phyloP scores from a whole-genome alignment of 1,140 invertebrate genomes.

The Scaptodrosophila lebanonensis region DNA sequence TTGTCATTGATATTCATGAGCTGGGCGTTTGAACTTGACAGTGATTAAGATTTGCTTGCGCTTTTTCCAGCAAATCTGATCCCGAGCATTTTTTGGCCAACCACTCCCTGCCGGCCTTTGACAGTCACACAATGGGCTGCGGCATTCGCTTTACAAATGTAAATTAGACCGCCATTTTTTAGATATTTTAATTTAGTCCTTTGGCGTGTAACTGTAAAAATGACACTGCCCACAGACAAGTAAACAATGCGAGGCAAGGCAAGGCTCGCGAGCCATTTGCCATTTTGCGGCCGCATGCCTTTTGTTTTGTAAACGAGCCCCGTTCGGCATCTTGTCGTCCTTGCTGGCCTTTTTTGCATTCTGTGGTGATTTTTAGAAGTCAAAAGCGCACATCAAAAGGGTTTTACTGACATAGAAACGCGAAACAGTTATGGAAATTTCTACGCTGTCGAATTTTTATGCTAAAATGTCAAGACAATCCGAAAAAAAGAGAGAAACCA shows the following conservation, averaged over 20 bases:
- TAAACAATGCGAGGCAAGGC: not conserved
- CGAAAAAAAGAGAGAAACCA: slow-evolving; percentile 17
- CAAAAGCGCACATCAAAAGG: slow-evolving; percentile 71
- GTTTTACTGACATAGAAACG: slow-evolving; percentile 44
- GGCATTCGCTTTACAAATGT: slow-evolving; percentile 72
- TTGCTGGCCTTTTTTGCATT: slow-evolving; percentile 33
- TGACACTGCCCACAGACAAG: slow-evolving; percentile 70
- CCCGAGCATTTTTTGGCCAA: not conserved
- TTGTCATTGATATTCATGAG: slow-evolving; percentile 76
- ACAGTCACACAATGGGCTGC: slow-evolving; percentile 48
- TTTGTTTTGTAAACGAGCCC: not conserved
- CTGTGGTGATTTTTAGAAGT: slow-evolving; percentile 58
- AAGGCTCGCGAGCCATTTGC: too few species aligned
- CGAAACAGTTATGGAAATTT: slow-evolving; percentile 62
- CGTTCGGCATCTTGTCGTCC: slow-evolving; percentile 10
- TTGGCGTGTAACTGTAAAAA: slow-evolving; percentile 69
- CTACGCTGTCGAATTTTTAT: slow-evolving; percentile 71
- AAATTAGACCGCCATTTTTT: slow-evolving; percentile 70
- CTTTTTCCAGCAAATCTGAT: slow-evolving; percentile 11
- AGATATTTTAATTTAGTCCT: slow-evolving; percentile 21
- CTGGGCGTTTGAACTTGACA: slow-evolving; percentile 74
- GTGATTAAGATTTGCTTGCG: slow-evolving; percentile 69
- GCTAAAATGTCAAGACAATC: slow-evolving; percentile 59
- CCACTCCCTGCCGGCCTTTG: not conserved
- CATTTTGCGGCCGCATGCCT: slow-evolving; percentile 22